Percentiles rank a stretch among this genome's conserved stretches.
These are phyloP conservation scores for Lerema accius DNA, from an alignment of 1,140 invertebrate species.

Conservation along the genomic window DNA sequence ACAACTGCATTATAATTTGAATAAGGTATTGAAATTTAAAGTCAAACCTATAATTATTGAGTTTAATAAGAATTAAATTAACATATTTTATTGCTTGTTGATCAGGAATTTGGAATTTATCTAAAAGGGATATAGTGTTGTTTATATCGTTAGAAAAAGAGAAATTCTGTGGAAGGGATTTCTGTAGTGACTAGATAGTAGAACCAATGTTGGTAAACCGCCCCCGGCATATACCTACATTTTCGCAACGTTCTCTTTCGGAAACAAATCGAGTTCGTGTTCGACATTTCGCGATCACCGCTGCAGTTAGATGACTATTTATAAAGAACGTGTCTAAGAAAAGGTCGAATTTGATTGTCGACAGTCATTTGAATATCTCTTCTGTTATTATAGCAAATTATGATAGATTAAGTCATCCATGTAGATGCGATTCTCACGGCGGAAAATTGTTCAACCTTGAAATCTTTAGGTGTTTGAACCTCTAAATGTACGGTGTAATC, in stretches of 20 bases:
- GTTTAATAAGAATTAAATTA: not conserved
- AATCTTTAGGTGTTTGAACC: conserved; percentile 51
- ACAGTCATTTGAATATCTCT: conserved; percentile 79
- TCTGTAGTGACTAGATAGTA: not conserved
- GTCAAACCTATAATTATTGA: not conserved
- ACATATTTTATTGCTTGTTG: not conserved
- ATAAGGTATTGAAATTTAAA: conserved; percentile 2
- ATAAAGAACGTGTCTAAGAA: conserved; percentile 80
- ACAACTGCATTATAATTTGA: conserved; percentile 7
- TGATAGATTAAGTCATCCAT: conserved; percentile 77
- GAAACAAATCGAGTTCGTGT: conserved; percentile 77
- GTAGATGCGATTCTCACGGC: conserved; percentile 72
- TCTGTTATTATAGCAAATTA: conserved; percentile 78
- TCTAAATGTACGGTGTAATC: conserved; percentile 32
- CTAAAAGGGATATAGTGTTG: not conserved
- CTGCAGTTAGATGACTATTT: conserved; percentile 78
- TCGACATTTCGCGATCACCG: conserved; percentile 77
- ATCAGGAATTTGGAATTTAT: not conserved
- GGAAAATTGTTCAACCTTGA: conserved; percentile 74
- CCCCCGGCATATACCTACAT: conserved; percentile 51
- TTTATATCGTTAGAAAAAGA: not conserved
- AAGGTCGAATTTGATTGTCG: conserved; percentile 81
- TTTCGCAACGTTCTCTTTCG: conserved; percentile 66
- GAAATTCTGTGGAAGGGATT: conserved; percentile 7
- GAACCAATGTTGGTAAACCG: not conserved